Evolutionary conservation across 64 coral and sea anemone species (phyloP).

Genomic region (Orbicella faveolata): DNA sequence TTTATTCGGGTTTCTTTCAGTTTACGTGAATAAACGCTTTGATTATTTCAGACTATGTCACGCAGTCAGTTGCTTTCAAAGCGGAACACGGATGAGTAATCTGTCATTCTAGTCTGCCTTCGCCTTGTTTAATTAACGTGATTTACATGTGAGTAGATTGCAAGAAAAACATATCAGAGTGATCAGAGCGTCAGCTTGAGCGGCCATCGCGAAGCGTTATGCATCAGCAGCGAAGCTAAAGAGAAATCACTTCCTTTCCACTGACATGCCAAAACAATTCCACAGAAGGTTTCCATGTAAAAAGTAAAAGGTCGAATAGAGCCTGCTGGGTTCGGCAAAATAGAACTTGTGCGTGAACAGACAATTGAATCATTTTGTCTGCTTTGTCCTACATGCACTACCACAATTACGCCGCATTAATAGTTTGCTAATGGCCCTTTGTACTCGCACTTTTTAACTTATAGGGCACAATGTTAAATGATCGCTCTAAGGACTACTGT

Average conservation of each 20-base stretch:
- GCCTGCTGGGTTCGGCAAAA: not conserved
- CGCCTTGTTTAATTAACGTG: not conserved
- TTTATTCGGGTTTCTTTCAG: too few relatives aligned
- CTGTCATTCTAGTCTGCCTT: not conserved
- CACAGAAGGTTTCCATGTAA: not conserved
- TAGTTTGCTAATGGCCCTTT: not conserved
- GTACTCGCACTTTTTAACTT: not conserved
- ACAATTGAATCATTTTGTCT: conserved; percentile 1
- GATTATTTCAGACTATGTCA: not conserved
- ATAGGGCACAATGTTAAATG: not conserved
- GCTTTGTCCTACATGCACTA: not conserved
- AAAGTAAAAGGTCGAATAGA: not conserved
- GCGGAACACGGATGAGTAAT: not conserved
- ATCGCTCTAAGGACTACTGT: not conserved
- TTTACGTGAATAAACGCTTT: too few relatives aligned
- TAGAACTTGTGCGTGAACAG: not conserved
- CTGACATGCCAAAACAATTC: not conserved
- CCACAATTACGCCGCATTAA: conserved; percentile 11
- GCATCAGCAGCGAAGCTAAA: too few relatives aligned
- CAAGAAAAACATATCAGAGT: not conserved
- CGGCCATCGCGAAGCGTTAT: too few relatives aligned
- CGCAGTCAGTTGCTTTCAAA: not conserved
- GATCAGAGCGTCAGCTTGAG: not conserved
- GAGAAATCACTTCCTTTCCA: not conserved
- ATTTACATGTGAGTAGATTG: conserved; percentile 6